A percentile compares a stretch with the other conserved stretches of the same genome.
Evolutionary conservation across 2,113 vertebrate species (phyloP).

Genomic region (Syngnathus floridae): DNA sequence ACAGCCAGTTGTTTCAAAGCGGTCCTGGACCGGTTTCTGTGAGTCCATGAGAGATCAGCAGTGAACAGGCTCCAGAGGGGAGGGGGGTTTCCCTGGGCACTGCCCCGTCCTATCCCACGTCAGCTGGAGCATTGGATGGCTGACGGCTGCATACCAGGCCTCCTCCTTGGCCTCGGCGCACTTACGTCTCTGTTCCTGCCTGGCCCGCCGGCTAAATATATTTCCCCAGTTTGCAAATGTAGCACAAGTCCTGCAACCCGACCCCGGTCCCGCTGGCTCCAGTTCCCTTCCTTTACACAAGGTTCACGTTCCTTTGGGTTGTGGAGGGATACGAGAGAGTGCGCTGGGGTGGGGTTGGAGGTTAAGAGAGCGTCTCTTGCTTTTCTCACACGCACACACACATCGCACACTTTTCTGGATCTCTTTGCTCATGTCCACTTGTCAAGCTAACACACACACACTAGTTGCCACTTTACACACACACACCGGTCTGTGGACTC

Average conservation of each 20-base stretch:
- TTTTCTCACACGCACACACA: constrained; percentile 57
- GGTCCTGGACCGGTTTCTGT: background rate
- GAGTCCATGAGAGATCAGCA: background rate
- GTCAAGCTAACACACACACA: constrained; percentile 37
- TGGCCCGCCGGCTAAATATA: constrained; percentile 84
- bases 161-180: constrained; percentile 61
- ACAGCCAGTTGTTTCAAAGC: constrained; percentile 19
- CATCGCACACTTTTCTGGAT: constrained; percentile 56
- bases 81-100: constrained; percentile 53
- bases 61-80: background rate
- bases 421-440: constrained; percentile 38
- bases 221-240: constrained; percentile 85
- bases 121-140: constrained; percentile 63
- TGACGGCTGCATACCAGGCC: constrained; percentile 72
- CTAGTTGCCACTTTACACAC: constrained; percentile 49
- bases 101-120: constrained; percentile 53
- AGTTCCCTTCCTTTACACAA: constrained; percentile 59
- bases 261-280: constrained; percentile 64
- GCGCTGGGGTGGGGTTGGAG: constrained; percentile 53
- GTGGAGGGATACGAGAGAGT: constrained; percentile 30
- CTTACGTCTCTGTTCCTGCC: constrained; percentile 68
- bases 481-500: constrained; percentile 57
- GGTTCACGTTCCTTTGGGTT: constrained; percentile 69
- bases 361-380: constrained; percentile 55
- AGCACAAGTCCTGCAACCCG: constrained; percentile 91